phyloP scores from a whole-genome alignment of 2,888 invertebrate genomes.

The Oligia fasciuncula region DNA sequence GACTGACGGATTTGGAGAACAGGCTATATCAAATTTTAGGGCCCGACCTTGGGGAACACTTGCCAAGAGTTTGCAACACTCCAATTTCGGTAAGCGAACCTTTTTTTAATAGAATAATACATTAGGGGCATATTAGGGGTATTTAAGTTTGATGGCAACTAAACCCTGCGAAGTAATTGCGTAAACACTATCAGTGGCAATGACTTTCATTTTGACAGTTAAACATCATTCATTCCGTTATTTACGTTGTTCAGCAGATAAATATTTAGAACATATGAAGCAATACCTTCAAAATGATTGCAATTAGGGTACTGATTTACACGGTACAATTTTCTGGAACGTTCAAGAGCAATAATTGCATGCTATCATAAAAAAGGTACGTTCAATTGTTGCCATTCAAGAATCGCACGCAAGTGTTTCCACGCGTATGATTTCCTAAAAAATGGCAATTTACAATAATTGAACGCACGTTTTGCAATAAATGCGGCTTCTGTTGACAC shows the following conservation, averaged over 20 bases:
- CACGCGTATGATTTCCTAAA: background rate
- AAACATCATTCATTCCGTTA: too few species aligned
- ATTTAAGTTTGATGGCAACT: background rate
- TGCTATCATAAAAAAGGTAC: background rate
- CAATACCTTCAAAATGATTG: too few species aligned
- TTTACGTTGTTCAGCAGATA: too few species aligned
- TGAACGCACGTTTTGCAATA: background rate
- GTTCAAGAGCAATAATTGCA: background rate
- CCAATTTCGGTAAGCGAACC: constrained; percentile 21
- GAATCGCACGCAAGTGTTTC: background rate
- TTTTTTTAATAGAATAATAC: background rate
- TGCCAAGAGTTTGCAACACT: constrained; percentile 33
- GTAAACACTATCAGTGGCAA: too few species aligned
- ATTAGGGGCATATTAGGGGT: background rate
- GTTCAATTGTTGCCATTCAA: background rate
- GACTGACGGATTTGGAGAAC: constrained; percentile 29
- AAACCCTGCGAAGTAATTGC: background rate
- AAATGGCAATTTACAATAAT: background rate
- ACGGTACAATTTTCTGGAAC: background rate
- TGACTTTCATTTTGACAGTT: too few species aligned
- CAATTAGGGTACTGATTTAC: background rate
- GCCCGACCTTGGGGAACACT: constrained; percentile 13
- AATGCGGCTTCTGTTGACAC: background rate
- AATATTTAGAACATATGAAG: too few species aligned
- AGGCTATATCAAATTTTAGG: constrained; percentile 30